Percentiles rank a stretch among this genome's conserved stretches.
Conservation (phyloP, 2,113 vertebrate genomes). For the Grantiella picta region DNA sequence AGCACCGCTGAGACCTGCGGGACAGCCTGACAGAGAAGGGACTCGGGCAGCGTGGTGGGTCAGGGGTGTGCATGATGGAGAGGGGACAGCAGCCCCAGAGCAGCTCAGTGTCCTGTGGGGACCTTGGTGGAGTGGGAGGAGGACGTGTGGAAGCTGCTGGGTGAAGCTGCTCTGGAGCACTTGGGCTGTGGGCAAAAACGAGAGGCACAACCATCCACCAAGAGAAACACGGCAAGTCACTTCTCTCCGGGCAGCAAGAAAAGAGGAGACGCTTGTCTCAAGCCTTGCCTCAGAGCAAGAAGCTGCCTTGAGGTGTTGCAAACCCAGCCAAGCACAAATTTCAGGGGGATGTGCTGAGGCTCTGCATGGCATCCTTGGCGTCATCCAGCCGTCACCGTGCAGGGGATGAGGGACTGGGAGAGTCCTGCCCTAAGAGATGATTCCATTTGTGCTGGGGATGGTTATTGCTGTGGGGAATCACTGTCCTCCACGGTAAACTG, state of each 20-base stretch:
- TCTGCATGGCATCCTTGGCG: rapidly evolving
- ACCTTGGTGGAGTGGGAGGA: background rate
- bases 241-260: background rate
- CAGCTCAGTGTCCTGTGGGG: background rate
- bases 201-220: background rate
- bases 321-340: background rate
- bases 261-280: background rate
- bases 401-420: background rate
- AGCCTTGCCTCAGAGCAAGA: background rate
- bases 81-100: background rate
- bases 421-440: background rate
- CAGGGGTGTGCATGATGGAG: rapidly evolving
- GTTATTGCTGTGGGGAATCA: background rate
- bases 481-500: background rate
- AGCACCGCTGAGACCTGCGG: rapidly evolving
- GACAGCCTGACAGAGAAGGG: background rate
- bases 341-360: rapidly evolving
- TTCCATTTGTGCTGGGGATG: background rate
- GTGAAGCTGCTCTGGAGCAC: background rate
- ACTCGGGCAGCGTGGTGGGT: rapidly evolving
- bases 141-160: background rate
- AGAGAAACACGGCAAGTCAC: background rate
- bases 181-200: background rate
- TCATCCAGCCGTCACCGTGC: rapidly evolving
- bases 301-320: background rate